These are phyloP conservation scores for Radopholus similis DNA, from an alignment of 1,140 invertebrate species.

Conservation along the genomic window DNA sequence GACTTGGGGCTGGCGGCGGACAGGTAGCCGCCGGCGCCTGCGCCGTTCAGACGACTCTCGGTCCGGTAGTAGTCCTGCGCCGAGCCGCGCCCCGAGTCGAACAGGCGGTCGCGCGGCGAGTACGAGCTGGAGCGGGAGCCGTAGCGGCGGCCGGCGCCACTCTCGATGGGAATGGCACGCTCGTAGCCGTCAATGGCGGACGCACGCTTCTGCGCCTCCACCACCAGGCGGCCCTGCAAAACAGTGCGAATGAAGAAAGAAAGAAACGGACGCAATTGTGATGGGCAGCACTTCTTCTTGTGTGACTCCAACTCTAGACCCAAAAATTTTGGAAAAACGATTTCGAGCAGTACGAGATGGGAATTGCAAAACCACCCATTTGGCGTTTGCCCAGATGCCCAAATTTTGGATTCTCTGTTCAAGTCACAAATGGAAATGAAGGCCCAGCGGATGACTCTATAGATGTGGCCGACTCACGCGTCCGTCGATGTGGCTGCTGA, in stretches of 20 bases:
- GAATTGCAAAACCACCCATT: too few relatives aligned
- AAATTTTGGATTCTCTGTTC: too few relatives aligned
- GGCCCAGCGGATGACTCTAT: too few relatives aligned
- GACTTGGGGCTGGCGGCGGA: slow-evolving; percentile 12
- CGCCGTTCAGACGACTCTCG: slow-evolving; percentile 13
- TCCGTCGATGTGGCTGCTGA: slow-evolving; percentile 49
- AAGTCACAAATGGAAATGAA: too few relatives aligned
- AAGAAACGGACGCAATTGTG: background rate
- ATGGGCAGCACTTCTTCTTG: too few relatives aligned
- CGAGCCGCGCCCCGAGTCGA: slow-evolving; percentile 30
- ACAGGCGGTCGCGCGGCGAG: slow-evolving; percentile 48
- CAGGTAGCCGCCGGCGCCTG: slow-evolving; percentile 11
- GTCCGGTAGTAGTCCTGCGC: slow-evolving; percentile 4
- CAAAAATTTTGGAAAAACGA: background rate
- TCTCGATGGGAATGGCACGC: slow-evolving; percentile 55
- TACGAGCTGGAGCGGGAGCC: slow-evolving; percentile 44
- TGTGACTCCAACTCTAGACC: too few relatives aligned
- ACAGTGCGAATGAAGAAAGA: background rate
- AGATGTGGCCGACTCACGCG: slow-evolving; percentile 25
- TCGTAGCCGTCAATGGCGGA: slow-evolving; percentile 49
- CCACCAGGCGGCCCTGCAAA: slow-evolving; percentile 54
- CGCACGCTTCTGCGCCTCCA: slow-evolving; percentile 51
- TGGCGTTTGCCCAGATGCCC: too few relatives aligned
- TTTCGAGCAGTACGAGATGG: too few relatives aligned
- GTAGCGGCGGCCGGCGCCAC: slow-evolving; percentile 22